A percentile compares a stretch with the other conserved stretches of the same genome.
Evolutionary conservation across 2,888 invertebrate species (phyloP).

Genomic region (Zonitis immaculata): DNA sequence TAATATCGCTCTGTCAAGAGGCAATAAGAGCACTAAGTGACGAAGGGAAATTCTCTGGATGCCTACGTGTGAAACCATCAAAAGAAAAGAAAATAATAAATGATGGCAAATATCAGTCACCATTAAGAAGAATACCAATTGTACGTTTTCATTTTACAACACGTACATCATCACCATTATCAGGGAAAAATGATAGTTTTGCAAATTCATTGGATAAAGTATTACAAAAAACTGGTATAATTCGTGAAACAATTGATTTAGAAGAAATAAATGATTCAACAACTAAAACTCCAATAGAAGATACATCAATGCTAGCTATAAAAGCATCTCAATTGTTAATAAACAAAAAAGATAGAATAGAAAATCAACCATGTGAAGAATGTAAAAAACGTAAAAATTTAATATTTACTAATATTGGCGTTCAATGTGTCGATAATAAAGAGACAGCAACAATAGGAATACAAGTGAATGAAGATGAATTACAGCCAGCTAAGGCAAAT

Average conservation of each 20-base stretch:
- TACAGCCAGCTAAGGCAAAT: constrained; percentile 32
- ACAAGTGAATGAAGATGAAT: constrained; percentile 43
- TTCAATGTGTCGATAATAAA: constrained; percentile 28
- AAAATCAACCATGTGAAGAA: constrained; percentile 33
- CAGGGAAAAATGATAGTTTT: constrained; percentile 16
- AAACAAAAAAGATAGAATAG: constrained; percentile 22
- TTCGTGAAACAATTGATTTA: constrained; percentile 7
- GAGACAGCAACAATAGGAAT: constrained; percentile 36
- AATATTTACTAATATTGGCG: constrained; percentile 25
- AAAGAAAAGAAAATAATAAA: constrained; percentile 16
- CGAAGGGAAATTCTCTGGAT: constrained; percentile 35
- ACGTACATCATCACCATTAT: constrained; percentile 3
- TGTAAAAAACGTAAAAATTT: constrained; percentile 38
- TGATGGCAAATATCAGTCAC: constrained; percentile 29
- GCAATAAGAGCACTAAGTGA: constrained; percentile 40
- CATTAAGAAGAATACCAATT: constrained; percentile 32
- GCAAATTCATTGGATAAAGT: constrained; percentile 12
- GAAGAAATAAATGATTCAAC: constrained; percentile 5
- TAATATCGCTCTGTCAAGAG: constrained; percentile 47
- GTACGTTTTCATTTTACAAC: constrained; percentile 33
- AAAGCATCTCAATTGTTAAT: constrained; percentile 5
- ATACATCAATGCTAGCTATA: constrained; percentile 3
- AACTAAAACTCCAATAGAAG: constrained; percentile 1
- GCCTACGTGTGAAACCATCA: constrained; percentile 31
- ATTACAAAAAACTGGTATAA: constrained; percentile 13